A percentile compares a stretch with the other conserved stretches of the same genome.
These are phyloP conservation scores for Proisotoma minuta DNA, from an alignment of 2,888 invertebrate species.

Conservation along the genomic window DNA sequence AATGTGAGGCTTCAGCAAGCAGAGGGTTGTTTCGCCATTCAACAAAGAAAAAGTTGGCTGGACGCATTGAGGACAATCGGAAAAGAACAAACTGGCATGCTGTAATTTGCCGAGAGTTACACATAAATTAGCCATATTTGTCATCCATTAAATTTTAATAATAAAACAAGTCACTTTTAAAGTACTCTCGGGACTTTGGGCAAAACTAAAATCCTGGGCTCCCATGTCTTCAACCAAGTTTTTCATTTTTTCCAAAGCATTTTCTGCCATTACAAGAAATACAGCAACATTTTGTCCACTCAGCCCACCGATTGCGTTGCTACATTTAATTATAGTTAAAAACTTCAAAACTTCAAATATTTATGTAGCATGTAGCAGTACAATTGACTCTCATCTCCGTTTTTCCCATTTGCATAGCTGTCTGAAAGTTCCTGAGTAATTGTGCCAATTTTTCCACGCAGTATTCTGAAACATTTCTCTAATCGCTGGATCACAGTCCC, in stretches of 20 bases:
- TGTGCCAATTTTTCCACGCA: conserved; percentile 29
- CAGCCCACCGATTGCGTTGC: conserved; percentile 6
- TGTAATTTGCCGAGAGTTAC: neutral
- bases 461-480: conserved; percentile 34
- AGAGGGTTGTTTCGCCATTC: conserved; percentile 57
- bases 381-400: conserved; percentile 28
- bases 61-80: conserved; percentile 29
- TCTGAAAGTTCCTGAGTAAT: conserved; percentile 19
- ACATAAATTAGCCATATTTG: neutral
- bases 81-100: conserved; percentile 34
- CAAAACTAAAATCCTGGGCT: conserved; percentile 35
- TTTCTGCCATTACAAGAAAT: conserved; percentile 34
- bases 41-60: conserved; percentile 16
- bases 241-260: conserved; percentile 31
- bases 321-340: neutral
- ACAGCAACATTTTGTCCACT: conserved; percentile 19
- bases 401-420: conserved; percentile 14
- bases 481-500: conserved; percentile 28
- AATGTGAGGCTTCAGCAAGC: conserved; percentile 85
- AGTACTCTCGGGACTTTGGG: conserved; percentile 26
- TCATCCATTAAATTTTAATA: neutral
- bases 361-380: conserved; percentile 14
- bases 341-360: neutral
- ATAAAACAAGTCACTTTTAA: conserved; percentile 12
- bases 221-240: conserved; percentile 34